A percentile compares a stretch with the other conserved stretches of the same genome.
Conservation (phyloP, 92 coral and sea anemone genomes). For the Porites cylindrica region DNA sequence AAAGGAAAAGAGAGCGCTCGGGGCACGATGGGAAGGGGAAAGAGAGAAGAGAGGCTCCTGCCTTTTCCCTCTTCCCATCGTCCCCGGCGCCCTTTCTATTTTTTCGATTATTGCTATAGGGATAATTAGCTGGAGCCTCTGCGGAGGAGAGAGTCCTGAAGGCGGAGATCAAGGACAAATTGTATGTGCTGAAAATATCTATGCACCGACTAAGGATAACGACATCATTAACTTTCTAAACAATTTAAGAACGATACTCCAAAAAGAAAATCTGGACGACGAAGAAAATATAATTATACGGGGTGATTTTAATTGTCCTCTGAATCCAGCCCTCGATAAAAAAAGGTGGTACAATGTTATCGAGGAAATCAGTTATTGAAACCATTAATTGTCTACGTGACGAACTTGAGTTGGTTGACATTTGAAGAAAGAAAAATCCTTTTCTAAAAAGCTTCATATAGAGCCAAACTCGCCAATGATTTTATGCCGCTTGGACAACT, state of each 20-base stretch:
- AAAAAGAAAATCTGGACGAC: constrained; percentile 16
- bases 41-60: too few species aligned
- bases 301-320: constrained; percentile 4
- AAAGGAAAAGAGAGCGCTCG: too few species aligned
- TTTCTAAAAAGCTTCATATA: too few species aligned
- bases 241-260: neutral
- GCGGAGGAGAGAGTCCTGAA: constrained; percentile 8
- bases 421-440: constrained; percentile 1
- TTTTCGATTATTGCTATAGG: too few species aligned
- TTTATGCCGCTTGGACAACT: too few species aligned
- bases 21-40: too few species aligned
- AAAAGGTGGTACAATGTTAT: neutral
- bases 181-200: neutral
- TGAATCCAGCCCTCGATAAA: constrained; percentile 26
- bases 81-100: too few species aligned
- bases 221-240: constrained; percentile 6
- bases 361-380: neutral
- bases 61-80: too few species aligned
- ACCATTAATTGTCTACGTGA: constrained; percentile 8
- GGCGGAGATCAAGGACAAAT: constrained; percentile 30
- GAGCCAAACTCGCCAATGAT: too few species aligned
- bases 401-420: constrained; percentile 3
- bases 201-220: constrained; percentile 50
- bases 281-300: neutral
- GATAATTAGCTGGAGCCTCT: too few species aligned